Percentiles rank a stretch among this genome's conserved stretches.
Conservation (phyloP, 2,888 invertebrate species). For the Selenia dentaria region DNA sequence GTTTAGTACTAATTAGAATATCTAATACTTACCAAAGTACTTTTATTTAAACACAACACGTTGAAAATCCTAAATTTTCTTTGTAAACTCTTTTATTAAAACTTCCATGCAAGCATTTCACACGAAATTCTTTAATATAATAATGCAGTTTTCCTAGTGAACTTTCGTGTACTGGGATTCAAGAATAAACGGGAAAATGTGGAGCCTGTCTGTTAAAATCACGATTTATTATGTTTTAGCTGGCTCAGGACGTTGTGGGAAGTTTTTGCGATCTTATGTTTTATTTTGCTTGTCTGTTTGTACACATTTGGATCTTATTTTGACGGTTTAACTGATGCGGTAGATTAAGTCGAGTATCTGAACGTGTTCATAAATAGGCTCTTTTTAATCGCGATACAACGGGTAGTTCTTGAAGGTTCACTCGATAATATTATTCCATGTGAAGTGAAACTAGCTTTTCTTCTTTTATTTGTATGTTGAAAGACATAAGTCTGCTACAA, state of each 20-base stretch:
- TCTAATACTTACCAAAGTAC: too few species aligned
- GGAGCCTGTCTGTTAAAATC: not conserved
- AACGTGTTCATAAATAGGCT: too few species aligned
- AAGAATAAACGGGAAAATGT: not conserved
- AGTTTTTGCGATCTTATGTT: not conserved
- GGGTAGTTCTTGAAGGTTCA: too few species aligned
- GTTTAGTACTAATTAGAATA: too few species aligned
- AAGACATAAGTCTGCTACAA: too few species aligned
- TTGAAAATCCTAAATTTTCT: not conserved
- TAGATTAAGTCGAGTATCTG: too few species aligned
- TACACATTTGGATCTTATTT: too few species aligned
- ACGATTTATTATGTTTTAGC: constrained; percentile 1
- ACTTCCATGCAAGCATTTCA: not conserved
- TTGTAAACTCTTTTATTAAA: not conserved
- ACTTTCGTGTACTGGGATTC: constrained; percentile 2
- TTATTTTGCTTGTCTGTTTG: not conserved
- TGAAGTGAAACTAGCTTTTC: too few species aligned
- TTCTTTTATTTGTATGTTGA: too few species aligned
- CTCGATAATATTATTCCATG: too few species aligned
- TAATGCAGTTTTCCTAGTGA: constrained; percentile 3
- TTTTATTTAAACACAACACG: not conserved
- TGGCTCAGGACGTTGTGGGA: not conserved
- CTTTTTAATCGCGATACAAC: too few species aligned
- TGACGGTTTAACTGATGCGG: too few species aligned
- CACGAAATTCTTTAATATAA: constrained; percentile 2